Evolutionary conservation across 2,797 vertebrate species (phyloP).

Genomic region (Craterocephalus amniculus): DNA sequence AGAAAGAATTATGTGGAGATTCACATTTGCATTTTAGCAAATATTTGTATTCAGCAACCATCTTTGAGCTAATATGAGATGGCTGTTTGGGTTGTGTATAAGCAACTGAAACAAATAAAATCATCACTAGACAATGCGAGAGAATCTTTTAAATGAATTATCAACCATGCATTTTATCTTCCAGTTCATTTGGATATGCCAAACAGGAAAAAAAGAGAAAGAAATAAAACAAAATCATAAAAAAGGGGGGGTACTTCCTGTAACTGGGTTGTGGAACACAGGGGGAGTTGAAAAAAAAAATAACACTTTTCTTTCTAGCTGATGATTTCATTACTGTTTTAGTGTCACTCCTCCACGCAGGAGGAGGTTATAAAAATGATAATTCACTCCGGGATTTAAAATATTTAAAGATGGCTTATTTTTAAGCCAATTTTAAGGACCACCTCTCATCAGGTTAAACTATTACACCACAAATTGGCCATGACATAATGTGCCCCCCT

Average conservation of each 20-base stretch:
- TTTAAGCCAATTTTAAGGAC: conserved; percentile 27
- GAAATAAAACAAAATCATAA: not conserved
- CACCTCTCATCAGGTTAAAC: conserved; percentile 34
- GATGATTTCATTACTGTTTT: conserved; percentile 29
- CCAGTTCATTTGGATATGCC: not conserved
- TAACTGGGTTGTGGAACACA: conserved; percentile 1
- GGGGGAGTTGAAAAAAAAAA: not conserved
- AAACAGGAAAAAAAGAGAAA: not conserved
- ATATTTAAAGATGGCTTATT: conserved; percentile 29
- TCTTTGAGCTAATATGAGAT: not conserved
- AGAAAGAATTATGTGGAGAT: not conserved
- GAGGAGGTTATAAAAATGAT: conserved; percentile 24
- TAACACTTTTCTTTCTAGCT: not conserved
- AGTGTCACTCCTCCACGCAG: not conserved
- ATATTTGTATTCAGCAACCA: not conserved
- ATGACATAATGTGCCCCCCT: conserved; percentile 30
- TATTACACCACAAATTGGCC: conserved; percentile 33
- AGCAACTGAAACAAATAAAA: not conserved
- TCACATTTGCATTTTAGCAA: not conserved
- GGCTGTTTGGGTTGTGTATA: not conserved
- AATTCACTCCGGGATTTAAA: conserved; percentile 11
- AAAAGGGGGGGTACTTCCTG: not conserved
- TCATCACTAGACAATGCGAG: not conserved
- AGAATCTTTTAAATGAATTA: not conserved
- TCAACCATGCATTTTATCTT: not conserved